A percentile compares a stretch with the other conserved stretches of the same genome.
Conservation (phyloP, 2,797 vertebrate genomes). For the Dicrostonyx torquatus region DNA sequence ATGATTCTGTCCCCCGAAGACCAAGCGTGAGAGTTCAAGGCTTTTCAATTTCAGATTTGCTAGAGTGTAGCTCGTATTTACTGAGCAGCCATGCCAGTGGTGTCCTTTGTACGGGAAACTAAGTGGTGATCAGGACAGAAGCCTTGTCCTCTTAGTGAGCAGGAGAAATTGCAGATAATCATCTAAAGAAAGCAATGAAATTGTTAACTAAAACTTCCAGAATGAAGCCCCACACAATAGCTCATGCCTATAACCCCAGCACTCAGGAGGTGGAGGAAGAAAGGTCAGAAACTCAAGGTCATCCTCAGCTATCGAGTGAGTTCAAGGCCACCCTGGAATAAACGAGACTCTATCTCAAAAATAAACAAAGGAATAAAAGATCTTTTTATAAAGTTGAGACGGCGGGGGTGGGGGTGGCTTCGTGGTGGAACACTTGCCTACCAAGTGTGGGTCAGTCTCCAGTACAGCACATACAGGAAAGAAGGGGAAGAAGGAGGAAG, state of each 20-base stretch:
- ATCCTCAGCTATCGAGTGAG: neutral
- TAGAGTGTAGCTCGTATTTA: neutral
- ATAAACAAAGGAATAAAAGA: neutral
- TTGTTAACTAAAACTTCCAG: neutral
- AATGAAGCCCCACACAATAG: neutral
- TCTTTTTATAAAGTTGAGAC: neutral
- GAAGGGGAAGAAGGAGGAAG: neutral
- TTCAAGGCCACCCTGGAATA: neutral
- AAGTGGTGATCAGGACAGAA: slow-evolving; percentile 1
- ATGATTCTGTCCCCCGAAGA: too few species aligned
- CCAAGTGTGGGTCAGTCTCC: neutral
- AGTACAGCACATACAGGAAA: neutral
- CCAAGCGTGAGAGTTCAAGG: neutral
- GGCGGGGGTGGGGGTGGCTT: neutral
- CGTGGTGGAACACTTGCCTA: neutral
- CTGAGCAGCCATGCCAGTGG: neutral
- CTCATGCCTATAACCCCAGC: neutral
- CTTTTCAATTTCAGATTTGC: neutral
- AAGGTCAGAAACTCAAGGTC: neutral
- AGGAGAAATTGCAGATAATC: neutral
- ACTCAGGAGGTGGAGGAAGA: neutral
- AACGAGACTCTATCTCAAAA: neutral
- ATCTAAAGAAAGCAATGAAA: neutral
- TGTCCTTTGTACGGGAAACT: neutral
- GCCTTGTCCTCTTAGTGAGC: neutral